Evolutionary conservation across 2,888 invertebrate genomes (phyloP), one percentile per base, ranked within the genome.

Genomic region (Atrina japonica): DNA sequence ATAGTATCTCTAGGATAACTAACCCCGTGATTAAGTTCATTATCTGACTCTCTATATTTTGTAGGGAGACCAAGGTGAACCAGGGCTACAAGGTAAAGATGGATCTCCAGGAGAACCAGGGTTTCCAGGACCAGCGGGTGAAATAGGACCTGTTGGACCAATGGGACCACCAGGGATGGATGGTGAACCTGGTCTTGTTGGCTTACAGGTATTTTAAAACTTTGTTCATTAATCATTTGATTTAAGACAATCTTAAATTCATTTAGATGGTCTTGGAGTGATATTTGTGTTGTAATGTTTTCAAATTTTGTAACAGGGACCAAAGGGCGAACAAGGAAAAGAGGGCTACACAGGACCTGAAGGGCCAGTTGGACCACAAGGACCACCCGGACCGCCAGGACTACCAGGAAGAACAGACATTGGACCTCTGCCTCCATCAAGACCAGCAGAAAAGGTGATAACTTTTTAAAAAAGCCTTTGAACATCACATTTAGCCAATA

Each of bases 41-140:
- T n/a, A n/a, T n/a, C n/a, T n/a, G n/a, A n/a, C n/a, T n/a, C n/a
- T n/a, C n/a, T n/a, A n/a, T 11, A n/a, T 23, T 21, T 56, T 56
- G 30, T 40, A 35, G 56, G 56, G 35, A 56, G 56, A 35, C 21
- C 35, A 71, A 14, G 68, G 72, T 18, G 45, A 64, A 23, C 35
- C 58, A 29, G 65, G 65, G 11, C 30, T 45, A n/a, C n/a, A n/a
- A n/a, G n/a, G n/a, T n/a, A n/a, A n/a, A 2, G 73, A 74, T 21
- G 81, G 81, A 29, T 63, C 68, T 6, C 75, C 68, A 7, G 82
- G 82, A 18, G 27, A 35, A 0, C 58, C 70, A 16, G 81, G 78
- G 14, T 29, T 50, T 1, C 65, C 70, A 25, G 81, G 81, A 5
- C 53, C 52, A 7, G 79, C 59, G n/a, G 50, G 63, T 23, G 35